Percentiles rank a stretch among this genome's conserved stretches.
phyloP scores from a whole-genome alignment of 2,113 vertebrate genomes.

The Lepus europaeus region DNA sequence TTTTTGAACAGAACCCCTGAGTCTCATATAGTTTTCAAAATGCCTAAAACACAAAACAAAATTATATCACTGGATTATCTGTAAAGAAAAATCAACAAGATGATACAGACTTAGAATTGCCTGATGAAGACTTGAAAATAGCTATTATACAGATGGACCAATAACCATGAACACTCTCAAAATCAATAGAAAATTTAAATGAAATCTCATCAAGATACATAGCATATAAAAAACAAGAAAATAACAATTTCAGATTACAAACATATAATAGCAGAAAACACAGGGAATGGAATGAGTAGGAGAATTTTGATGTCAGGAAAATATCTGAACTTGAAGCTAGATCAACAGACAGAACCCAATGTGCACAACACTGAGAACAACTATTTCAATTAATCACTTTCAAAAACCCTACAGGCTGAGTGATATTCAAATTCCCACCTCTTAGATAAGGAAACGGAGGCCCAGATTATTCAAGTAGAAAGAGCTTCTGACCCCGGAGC shows the following conservation, averaged over 20 bases:
- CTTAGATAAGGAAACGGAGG: not conserved
- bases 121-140: not conserved
- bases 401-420: not conserved
- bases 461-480: not conserved
- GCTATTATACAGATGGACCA: not conserved
- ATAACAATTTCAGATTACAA: not conserved
- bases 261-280: not conserved
- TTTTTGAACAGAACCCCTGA: not conserved
- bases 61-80: not conserved
- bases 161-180: not conserved
- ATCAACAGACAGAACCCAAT: not conserved
- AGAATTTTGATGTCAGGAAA: not conserved
- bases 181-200: not conserved
- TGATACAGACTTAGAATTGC: not conserved
- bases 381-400: not conserved
- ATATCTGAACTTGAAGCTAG: not conserved
- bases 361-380: not conserved
- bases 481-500: not conserved
- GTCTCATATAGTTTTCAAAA: not conserved
- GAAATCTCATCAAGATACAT: not conserved
- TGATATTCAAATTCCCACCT: not conserved
- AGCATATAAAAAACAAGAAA: not conserved
- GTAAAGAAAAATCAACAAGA: not conserved
- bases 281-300: not conserved
- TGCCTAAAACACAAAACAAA: not conserved